Evolutionary conservation across 2,888 invertebrate species (phyloP), one percentile per base, ranked within the genome.

Genomic region (Nemotelus pantherinus): DNA sequence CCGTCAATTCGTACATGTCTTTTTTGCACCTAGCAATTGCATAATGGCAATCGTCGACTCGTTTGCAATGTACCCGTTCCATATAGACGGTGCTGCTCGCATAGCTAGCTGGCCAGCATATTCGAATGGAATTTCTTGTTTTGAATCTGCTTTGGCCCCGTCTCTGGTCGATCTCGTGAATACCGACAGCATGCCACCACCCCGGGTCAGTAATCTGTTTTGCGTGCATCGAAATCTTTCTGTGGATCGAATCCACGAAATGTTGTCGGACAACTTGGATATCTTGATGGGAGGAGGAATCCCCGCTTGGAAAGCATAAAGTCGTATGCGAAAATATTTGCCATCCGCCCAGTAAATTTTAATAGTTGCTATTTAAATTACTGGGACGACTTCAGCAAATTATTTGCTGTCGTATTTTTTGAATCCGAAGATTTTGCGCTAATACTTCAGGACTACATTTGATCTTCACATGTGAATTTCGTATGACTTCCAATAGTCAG

Each of bases 221-320:
- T 70, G 60, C 39, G 4, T 70, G 50, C 70, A 41, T 70, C 47
- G 39, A 53, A 65, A 9, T 70, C 53, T 39, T 70, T 41, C 55
- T 7, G 3, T 4, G 55, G 53, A 47, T 6, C 43, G 70, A 50
- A 55, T 43, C 53, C 7, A 44, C 53, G 55, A 70, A 55, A 70
- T 70, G 70, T 70, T 70, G 70, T 70, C 47, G 25, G 70, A 70
- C 70, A 55, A 70, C 55, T 70, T 70, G 53, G 2, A 41, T 5
- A 7, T 9, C 9, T 5, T 50, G 5, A 25, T 25, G n/a, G 65
- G 7, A 65, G 45, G n/a, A 5, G 44, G 65, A 25, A n/a, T n/a
- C 10, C 65, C 65, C 10, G 9, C 4, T 9, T 58, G 58, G 58
- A 58, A 58, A 25, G 25, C 25, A 25, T 25, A 25, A 25, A 25